Evolutionary conservation across 2,797 vertebrate species (phyloP), one percentile per base, ranked within the genome.

Genomic region (Sebastolobus altivelis): DNA sequence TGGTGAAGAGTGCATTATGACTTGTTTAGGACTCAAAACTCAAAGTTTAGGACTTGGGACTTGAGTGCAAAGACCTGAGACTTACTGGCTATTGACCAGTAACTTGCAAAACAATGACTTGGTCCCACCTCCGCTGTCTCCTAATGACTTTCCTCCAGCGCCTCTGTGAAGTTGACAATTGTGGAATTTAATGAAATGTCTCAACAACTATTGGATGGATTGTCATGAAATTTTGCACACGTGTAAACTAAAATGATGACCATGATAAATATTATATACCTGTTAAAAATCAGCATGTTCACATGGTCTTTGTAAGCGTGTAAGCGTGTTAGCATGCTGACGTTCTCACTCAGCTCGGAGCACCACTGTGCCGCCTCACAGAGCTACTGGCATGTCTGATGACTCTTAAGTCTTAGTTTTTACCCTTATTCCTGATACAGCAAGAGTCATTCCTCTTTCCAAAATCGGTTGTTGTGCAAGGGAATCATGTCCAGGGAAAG

Each of bases 401-500:
- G 7, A 46, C 58, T 43, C 27, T 43, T 11, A 35, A 33, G 33
- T 49, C 16, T 49, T 49, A 20, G 43, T 72, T 79, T 76, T 33
- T 58, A 60, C 43, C 29, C 43, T 29, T 52, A 11, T 63, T 76
- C 38, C 13, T 54, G 27, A 67, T 40, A 25, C 16, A 73, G 12
- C 5, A 56, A 70, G 43, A 77, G 60, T 75, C 75, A 68, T 18
- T 25, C 82, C 74, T 84, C 63, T 89, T 84, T 81, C 38, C 75
- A 84, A 67, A 86, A 82, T 8, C 29, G 65, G 55, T 72, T 70
- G 60, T 73, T 54, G 67, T 80, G 80, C 71, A 81, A 77, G 72
- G 46, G 77, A 81, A 88, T 89, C 79, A 81, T 72, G 72, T 84
- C 72, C 70, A 76, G 65, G 70, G 81, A 78, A 85, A 77, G 82